These are phyloP conservation scores for Tridacna gigas DNA, from an alignment of 2,888 invertebrate genomes.

Conservation along the genomic window DNA sequence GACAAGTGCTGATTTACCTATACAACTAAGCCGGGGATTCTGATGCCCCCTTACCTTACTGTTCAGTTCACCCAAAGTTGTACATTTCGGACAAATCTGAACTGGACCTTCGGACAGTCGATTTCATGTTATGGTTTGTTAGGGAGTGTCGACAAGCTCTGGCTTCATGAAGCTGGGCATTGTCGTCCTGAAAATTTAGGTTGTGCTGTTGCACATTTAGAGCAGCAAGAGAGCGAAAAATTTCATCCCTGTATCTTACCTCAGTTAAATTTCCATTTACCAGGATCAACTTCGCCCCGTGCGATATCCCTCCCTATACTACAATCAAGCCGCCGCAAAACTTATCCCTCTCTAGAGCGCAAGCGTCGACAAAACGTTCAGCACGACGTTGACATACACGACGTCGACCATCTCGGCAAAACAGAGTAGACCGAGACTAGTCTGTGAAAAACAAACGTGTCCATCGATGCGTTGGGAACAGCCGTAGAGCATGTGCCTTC, in stretches of 20 bases:
- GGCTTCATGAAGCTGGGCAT: constrained; percentile 28
- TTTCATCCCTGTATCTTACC: constrained; percentile 16
- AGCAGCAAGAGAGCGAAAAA: constrained; percentile 4
- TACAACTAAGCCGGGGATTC: too few species aligned
- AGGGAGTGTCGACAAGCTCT: not conserved
- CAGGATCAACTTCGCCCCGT: constrained; percentile 29
- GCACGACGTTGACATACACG: too few species aligned
- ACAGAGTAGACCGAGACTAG: not conserved
- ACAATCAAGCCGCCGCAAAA: constrained; percentile 3
- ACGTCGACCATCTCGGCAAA: not conserved
- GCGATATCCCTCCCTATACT: constrained; percentile 15
- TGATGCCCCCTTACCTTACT: constrained; percentile 22
- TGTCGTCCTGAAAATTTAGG: constrained; percentile 17
- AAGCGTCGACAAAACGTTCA: not conserved
- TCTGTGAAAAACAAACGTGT: constrained; percentile 2
- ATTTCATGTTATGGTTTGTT: not conserved
- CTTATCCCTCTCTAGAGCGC: constrained; percentile 3
- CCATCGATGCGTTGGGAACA: constrained; percentile 29
- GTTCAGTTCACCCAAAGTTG: constrained; percentile 39
- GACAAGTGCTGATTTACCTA: too few species aligned
- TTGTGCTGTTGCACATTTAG: constrained; percentile 28
- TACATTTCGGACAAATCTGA: constrained; percentile 26
- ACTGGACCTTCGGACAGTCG: constrained; percentile 27
- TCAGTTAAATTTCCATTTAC: constrained; percentile 26
- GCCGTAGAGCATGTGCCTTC: not conserved